phyloP scores from a whole-genome alignment of 2,113 vertebrate species.

The Psilopsiagon aymara region DNA sequence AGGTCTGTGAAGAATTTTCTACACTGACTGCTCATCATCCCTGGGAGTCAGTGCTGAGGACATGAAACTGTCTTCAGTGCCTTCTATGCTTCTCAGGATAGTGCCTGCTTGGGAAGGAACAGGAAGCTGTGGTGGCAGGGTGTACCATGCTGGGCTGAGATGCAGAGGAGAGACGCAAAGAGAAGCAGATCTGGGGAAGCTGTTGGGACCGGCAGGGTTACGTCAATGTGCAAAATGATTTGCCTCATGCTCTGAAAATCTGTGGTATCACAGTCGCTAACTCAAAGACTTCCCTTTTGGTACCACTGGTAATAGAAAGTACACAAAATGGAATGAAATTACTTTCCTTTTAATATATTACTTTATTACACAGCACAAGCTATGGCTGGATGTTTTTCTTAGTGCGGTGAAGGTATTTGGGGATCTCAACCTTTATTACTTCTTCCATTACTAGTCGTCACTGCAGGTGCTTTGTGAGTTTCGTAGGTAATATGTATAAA shows the following conservation, averaged over 20 bases:
- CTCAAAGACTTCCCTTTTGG: neutral
- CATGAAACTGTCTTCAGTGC: neutral
- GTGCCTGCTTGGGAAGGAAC: neutral
- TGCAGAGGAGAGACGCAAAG: neutral
- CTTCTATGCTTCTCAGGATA: neutral
- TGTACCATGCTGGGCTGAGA: neutral
- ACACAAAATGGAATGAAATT: neutral
- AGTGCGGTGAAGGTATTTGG: neutral
- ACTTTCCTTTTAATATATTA: neutral
- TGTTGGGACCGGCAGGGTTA: neutral
- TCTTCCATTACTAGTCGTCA: neutral
- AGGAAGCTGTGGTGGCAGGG: neutral
- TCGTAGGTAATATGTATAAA: neutral
- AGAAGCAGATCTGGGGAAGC: neutral
- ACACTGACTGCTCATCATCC: neutral
- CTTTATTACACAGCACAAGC: neutral
- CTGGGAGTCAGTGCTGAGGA: neutral
- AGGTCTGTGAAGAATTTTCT: conserved; percentile 44
- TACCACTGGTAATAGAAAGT: neutral
- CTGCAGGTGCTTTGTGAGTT: neutral
- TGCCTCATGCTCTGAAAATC: neutral
- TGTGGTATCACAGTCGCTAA: accelerated
- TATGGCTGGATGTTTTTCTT: neutral
- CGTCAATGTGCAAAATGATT: neutral
- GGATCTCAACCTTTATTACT: neutral